phyloP scores from a whole-genome alignment of 1,140 invertebrate genomes.

The Drosophila ananassae region DNA sequence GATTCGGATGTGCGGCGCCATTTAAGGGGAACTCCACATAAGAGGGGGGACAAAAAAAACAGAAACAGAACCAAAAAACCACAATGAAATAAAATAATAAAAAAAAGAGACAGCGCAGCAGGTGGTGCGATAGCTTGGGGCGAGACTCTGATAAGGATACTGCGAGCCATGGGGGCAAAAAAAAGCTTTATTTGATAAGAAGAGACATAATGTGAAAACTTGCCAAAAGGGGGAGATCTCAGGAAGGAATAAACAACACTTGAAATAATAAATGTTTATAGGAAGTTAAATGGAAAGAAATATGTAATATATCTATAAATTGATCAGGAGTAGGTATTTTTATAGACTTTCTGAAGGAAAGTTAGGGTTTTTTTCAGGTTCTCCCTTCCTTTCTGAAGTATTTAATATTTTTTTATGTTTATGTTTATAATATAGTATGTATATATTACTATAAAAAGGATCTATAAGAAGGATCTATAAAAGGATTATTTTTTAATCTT shows the following conservation, averaged over 20 bases:
- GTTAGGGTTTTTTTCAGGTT: too few species aligned
- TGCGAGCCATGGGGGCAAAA: neutral
- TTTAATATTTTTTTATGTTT: too few species aligned
- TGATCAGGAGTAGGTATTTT: too few species aligned
- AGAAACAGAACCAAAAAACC: neutral
- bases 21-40: conserved; percentile 15
- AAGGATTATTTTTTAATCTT: too few species aligned
- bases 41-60: neutral
- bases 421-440: too few species aligned
- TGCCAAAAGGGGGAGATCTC: neutral
- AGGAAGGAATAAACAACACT: neutral
- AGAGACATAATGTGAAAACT: conserved; percentile 1
- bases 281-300: neutral
- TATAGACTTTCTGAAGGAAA: too few species aligned
- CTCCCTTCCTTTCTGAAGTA: too few species aligned
- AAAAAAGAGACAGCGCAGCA: conserved; percentile 28
- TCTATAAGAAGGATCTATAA: too few species aligned
- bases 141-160: conserved; percentile 20
- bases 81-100: conserved; percentile 5
- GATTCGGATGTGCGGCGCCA: conserved; percentile 61
- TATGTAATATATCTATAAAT: too few species aligned
- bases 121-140: conserved; percentile 17
- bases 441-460: too few species aligned
- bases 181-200: conserved; percentile 1
- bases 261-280: neutral